These are phyloP conservation scores for Potamilus streckersoni DNA, from an alignment of 1,140 invertebrate genomes.

Conservation along the genomic window DNA sequence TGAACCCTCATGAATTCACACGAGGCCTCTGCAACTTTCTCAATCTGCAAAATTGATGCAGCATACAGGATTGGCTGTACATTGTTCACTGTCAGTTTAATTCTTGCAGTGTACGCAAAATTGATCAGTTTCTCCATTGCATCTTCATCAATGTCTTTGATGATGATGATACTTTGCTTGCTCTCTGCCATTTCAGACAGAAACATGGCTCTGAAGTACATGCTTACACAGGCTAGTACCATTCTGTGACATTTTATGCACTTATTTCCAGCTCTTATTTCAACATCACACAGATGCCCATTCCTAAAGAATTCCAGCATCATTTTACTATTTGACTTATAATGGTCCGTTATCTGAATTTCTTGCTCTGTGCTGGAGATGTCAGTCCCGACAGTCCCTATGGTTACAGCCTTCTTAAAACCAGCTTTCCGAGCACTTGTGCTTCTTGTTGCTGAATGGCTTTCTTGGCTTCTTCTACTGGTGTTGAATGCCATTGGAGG, in stretches of 20 bases:
- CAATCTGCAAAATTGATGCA: constrained; percentile 65
- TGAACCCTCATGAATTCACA: constrained; percentile 66
- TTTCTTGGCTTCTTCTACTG: no score
- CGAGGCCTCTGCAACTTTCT: constrained; percentile 61
- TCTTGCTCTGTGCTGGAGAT: no score
- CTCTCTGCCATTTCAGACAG: constrained; percentile 63
- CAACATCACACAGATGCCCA: constrained; percentile 60
- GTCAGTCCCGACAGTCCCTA: no score
- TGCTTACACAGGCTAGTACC: constrained; percentile 60
- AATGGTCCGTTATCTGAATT: constrained; percentile 11
- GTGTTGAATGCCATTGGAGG: no score
- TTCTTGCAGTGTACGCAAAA: constrained; percentile 64
- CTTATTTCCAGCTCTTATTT: constrained; percentile 57
- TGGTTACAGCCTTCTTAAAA: no score
- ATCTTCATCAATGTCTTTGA: constrained; percentile 64
- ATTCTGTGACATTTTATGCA: constrained; percentile 61
- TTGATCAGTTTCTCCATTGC: constrained; percentile 61
- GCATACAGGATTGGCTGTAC: constrained; percentile 65
- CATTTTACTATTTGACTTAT: constrained; percentile 41
- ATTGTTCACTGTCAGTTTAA: constrained; percentile 61
- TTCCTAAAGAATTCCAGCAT: constrained; percentile 53
- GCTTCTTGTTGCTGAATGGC: no score
- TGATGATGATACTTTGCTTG: constrained; percentile 48
- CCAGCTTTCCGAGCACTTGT: no score
- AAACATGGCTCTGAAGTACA: constrained; percentile 66